Conservation (phyloP, 2,113 vertebrate species). For the Lipophrys pholis region DNA sequence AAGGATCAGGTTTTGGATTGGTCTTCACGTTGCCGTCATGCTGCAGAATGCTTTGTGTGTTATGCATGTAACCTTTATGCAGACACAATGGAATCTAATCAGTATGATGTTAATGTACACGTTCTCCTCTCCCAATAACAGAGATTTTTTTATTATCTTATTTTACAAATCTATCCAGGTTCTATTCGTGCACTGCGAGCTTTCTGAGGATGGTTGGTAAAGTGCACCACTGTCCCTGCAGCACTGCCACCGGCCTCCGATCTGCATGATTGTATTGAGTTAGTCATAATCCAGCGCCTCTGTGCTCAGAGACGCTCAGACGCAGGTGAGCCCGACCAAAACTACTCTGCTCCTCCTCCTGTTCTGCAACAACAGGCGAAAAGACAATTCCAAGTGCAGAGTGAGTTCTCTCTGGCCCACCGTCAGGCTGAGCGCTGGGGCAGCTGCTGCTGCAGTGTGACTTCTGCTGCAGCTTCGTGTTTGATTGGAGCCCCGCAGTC, state of each 20-base stretch:
- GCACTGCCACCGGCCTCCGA: conserved; percentile 1
- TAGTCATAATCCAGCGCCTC: conserved; percentile 29
- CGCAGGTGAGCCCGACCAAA: not conserved
- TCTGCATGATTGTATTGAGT: conserved; percentile 34
- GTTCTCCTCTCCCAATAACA: too few relatives aligned
- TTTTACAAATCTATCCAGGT: too few relatives aligned
- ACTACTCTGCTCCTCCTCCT: not conserved
- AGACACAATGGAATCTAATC: too few relatives aligned
- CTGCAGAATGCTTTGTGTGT: too few relatives aligned
- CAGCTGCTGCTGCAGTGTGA: conserved; percentile 12
- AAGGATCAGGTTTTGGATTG: too few relatives aligned
- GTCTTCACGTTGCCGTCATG: too few relatives aligned
- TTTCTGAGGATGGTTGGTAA: conserved; percentile 5
- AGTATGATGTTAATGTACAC: too few relatives aligned
- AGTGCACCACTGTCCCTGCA: not conserved
- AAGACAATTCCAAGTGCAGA: not conserved
- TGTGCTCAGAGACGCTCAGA: conserved; percentile 16
- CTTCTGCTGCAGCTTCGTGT: conserved; percentile 25
- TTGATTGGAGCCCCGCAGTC: conserved; percentile 30
- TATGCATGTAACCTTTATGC: too few relatives aligned
- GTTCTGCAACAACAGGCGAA: not conserved
- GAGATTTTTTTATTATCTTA: too few relatives aligned
- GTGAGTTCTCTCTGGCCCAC: not conserved
- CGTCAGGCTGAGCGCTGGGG: conserved; percentile 2
- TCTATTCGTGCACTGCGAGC: not conserved